Base-by-base conservation (phyloP, 1,140 invertebrate genomes). In the Micrasema longulum region DNA sequence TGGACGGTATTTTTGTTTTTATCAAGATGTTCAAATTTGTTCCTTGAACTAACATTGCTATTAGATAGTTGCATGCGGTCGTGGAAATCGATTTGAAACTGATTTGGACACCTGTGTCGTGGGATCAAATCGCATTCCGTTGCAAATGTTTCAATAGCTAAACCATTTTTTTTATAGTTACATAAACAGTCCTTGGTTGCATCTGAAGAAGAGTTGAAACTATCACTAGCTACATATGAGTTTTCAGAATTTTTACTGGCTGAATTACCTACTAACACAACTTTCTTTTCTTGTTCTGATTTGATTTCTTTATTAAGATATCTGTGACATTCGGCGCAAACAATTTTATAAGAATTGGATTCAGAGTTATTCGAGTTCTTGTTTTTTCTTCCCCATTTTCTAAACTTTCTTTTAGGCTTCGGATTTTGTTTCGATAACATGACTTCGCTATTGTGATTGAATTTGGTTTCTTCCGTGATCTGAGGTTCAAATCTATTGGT, bases 271-370 rank as follows among this genome's bases (percentile, higher is more conserved):
- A 69, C 20, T 16, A 69, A 22, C 10, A 60, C 68, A 0, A 69
- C 41, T 14, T 69, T 50, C 4, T 69, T 52, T 43, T 69, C 65
- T 26, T 47, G 36, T 57, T 68, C 65, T 43, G 35, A 14, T 12
- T 71, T 53, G 7, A 47, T 20, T 4, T 75, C 74, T 20, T 75
- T 75, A 47, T 45, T 72, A 0, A 72, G 38, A 43, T 69, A 72
- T 64, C 67, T 69, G 16, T 75, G 70, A 65, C 74, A 75, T 18
- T 75, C 74, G 9, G 74, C 68, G 36, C 70, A 75, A 22, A 75
- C 53, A 9, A 72, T 48, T 45, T 72, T 72, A 50, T 70, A 75
- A 0, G 64, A 57, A 14, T 48, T 69, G 12, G 38, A n/a, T 14
- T 69, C 20, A 1, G 67, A 14, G 35, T 35, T 22, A 22, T 64